Evolutionary conservation across 2,797 vertebrate species (phyloP).

Genomic region (Myiotriccus ornatus): DNA sequence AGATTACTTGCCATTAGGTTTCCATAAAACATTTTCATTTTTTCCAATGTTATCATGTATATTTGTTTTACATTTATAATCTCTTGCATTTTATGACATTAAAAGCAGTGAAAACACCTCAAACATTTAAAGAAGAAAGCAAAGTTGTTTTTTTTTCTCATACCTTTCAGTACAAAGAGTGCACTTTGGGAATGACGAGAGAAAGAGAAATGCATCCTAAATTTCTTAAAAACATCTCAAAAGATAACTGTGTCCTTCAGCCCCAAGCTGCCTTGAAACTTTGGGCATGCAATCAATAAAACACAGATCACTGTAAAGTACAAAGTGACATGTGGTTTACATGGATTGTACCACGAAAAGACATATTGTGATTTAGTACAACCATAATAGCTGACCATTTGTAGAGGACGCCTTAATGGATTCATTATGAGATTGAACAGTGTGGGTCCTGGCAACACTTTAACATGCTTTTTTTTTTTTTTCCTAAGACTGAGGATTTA

Average conservation of each 20-base stretch:
- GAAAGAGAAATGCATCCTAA: background rate
- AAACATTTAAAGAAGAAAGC: conserved; percentile 30
- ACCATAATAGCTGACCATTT: conserved; percentile 17
- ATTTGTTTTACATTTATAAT: conserved; percentile 57
- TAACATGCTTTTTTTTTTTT: conserved; percentile 37
- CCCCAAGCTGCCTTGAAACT: conserved; percentile 71
- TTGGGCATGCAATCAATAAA: conserved; percentile 77
- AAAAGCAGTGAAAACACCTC: conserved; percentile 21
- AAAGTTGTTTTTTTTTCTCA: conserved; percentile 15
- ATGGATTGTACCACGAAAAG: conserved; percentile 68
- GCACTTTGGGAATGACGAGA: background rate
- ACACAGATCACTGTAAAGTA: conserved; percentile 69
- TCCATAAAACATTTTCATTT: conserved; percentile 60
- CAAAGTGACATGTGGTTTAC: conserved; percentile 59
- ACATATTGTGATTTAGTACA: conserved; percentile 43
- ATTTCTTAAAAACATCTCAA: conserved; percentile 38
- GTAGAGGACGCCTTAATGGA: conserved; percentile 1
- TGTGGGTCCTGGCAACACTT: conserved; percentile 72
- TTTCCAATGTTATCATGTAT: conserved; percentile 47
- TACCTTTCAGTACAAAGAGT: conserved; percentile 23
- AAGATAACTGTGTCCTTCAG: conserved; percentile 1
- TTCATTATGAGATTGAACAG: conserved; percentile 72
- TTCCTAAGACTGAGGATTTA: conserved; percentile 77
- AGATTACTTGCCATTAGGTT: conserved; percentile 62
- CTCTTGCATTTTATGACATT: conserved; percentile 40